Percentiles rank a stretch among this genome's conserved stretches.
phyloP scores from a whole-genome alignment of 2,797 vertebrate species.

The Catharus ustulatus region DNA sequence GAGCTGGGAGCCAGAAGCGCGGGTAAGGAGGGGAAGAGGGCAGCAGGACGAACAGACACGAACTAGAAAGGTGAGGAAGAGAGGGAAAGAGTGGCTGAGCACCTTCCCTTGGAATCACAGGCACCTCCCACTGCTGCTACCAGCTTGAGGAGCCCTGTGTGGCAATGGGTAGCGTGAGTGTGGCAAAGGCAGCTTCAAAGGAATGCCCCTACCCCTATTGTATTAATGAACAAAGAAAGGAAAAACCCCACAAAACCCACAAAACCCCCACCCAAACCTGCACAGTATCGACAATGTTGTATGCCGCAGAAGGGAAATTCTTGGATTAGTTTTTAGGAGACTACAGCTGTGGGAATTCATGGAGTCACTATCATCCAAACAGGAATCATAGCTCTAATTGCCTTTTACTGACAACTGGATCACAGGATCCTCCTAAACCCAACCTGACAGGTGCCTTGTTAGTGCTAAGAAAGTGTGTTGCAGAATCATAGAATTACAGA shows the following conservation, averaged over 20 bases:
- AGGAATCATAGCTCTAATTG: background rate
- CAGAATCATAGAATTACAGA: background rate
- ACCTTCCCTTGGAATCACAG: background rate
- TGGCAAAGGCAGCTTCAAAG: background rate
- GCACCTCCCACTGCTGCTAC: background rate
- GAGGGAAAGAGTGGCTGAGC: background rate
- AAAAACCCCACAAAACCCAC: background rate
- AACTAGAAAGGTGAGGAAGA: background rate
- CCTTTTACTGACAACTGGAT: background rate
- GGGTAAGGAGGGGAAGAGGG: background rate
- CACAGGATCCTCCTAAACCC: background rate
- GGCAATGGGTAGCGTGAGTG: rapidly evolving
- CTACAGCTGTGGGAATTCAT: background rate
- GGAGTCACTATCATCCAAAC: background rate
- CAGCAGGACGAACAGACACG: background rate
- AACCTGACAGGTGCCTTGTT: background rate
- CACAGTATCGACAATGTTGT: background rate
- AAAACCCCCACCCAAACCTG: background rate
- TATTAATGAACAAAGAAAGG: background rate
- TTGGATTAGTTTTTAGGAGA: background rate
- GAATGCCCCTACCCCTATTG: background rate
- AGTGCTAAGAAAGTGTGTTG: rapidly evolving
- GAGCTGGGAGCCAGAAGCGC: background rate
- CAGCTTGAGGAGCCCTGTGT: background rate
- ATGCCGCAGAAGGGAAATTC: background rate